phyloP scores from a whole-genome alignment of 23 tunicate species.

The Ciona savignyi region DNA sequence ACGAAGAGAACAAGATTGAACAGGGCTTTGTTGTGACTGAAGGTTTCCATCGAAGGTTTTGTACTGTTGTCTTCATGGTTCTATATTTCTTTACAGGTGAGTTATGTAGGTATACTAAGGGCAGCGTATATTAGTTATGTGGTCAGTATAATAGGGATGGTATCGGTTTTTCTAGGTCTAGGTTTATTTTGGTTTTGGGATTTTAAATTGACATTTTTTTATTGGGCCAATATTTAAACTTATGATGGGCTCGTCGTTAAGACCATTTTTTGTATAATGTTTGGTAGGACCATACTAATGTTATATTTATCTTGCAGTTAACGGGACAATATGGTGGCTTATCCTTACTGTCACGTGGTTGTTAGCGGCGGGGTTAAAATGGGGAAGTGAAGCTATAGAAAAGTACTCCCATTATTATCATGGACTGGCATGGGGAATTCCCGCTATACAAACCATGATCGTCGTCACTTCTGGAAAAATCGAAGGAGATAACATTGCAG shows the following conservation, averaged over 20 bases:
- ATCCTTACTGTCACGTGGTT: slow-evolving; percentile 86
- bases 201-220: no score
- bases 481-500: slow-evolving; percentile 90
- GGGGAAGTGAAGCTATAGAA: slow-evolving; percentile 89
- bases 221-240: no score
- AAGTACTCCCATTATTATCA: slow-evolving; percentile 57
- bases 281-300: no score
- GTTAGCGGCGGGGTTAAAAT: slow-evolving; percentile 81
- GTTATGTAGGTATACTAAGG: slow-evolving; percentile 9
- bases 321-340: slow-evolving; percentile 93
- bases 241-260: no score
- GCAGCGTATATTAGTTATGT: no score
- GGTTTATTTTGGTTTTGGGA: no score
- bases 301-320: no score
- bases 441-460: slow-evolving; percentile 64
- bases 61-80: slow-evolving; percentile 64
- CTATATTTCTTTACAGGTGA: slow-evolving; percentile 87
- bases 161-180: no score
- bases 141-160: no score
- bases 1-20: slow-evolving; percentile 48
- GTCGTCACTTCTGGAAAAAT: slow-evolving; percentile 62
- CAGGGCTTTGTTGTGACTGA: slow-evolving; percentile 76
- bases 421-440: slow-evolving; percentile 63
- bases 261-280: no score
- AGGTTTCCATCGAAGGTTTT: slow-evolving; percentile 43